Evolutionary conservation across 2,113 vertebrate genomes (phyloP), one percentile per base, ranked within the genome.

Genomic region (Toxotes jaculatrix): DNA sequence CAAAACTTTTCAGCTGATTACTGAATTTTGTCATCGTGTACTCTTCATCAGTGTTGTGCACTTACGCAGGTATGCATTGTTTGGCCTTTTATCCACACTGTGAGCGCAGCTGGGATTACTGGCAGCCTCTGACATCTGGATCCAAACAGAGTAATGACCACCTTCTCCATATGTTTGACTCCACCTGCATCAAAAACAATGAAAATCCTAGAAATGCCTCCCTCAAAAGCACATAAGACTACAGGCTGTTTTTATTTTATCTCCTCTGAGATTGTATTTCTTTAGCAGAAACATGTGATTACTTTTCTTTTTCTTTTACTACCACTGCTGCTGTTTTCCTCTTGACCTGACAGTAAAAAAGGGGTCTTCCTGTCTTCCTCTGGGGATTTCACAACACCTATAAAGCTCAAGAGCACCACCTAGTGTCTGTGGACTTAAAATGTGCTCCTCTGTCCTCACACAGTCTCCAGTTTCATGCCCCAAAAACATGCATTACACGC

Each of bases 141-240:
- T 89, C 93, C 92, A 85, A 60, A 95, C 79, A 38, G 90, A 92
- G 90, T 95, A 96, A 87, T 92, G 92, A 68, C 95, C 95, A 1
- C 91, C 93, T 82, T 96, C 94, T 75, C 85, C 89, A 82, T 95
- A 95, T 1, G 43, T 82, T 66, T 93, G 83, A 82, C 72, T 95
- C 93, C 94, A 94, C 34, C 95, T 96, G 90, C 74, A 89, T 71
- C 72, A 73, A 91, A 68, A 86, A 84, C 64, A 91, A 79, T n/a
- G 38, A 88, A 63, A 85, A 34, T 71, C 16, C 55, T 7, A 89
- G 36, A 61, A 32, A 67, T 14, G 38, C 11, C 38, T 23, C 8
- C 67, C 10, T 12, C 66, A 59, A 77, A 80, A 70, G 53, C 70
- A 67, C 32, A 45, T 63, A 38, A 36, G 62, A 43, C 47, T 3